A percentile compares a stretch with the other conserved stretches of the same genome.
Conservation (phyloP, 2,113 vertebrate genomes). For the Mugil cephalus region DNA sequence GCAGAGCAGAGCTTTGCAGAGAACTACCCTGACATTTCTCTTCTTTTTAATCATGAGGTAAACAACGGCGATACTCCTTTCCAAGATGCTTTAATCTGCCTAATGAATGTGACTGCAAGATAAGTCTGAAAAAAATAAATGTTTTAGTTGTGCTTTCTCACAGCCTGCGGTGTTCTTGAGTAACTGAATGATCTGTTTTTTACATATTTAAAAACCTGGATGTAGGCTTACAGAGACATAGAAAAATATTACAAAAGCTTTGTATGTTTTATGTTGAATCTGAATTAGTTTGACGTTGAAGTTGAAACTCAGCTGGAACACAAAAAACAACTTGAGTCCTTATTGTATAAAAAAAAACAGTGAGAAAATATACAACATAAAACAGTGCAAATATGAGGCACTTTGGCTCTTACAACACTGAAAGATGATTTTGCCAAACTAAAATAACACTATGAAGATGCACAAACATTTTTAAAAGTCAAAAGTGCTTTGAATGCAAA, state of each 20-base stretch:
- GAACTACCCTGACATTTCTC: slow-evolving; percentile 5
- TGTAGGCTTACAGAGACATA: not conserved
- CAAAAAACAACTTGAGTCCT: not conserved
- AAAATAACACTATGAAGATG: no score
- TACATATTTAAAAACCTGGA: not conserved
- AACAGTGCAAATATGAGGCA: not conserved
- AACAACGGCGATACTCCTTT: slow-evolving; percentile 4
- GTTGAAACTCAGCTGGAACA: not conserved
- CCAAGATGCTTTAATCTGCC: no score
- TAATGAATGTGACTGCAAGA: no score
- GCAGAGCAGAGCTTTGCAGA: no score
- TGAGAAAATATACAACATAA: no score
- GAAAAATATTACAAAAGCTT: slow-evolving; percentile 2
- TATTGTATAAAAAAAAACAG: no score
- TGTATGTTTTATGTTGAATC: no score
- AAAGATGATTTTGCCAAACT: no score
- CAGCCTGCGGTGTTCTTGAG: not conserved
- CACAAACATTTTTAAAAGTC: no score
- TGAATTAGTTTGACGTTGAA: not conserved
- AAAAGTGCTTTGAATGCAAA: no score
- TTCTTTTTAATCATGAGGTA: no score
- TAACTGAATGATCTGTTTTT: slow-evolving; percentile 5
- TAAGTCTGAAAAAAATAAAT: slow-evolving; percentile 3
- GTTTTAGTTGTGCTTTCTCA: not conserved
- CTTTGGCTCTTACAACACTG: no score